Conservation (phyloP, 2,797 vertebrate genomes). For the Chiroxiphia lanceolata region DNA sequence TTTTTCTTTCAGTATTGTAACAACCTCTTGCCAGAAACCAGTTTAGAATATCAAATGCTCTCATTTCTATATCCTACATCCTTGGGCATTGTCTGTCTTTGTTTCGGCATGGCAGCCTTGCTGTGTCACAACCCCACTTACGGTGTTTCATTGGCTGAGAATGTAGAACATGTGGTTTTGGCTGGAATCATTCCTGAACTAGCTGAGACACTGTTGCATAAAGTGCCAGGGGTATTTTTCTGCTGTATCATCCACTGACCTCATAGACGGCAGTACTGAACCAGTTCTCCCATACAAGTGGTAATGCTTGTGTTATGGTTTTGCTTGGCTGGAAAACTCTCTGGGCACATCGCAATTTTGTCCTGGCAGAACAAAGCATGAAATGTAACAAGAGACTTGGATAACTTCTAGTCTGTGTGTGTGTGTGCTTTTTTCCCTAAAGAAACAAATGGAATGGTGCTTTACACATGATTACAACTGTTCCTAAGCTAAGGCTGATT, state of each 20-base stretch:
- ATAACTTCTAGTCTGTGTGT: background rate
- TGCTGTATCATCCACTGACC: constrained; percentile 53
- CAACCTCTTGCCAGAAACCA: background rate
- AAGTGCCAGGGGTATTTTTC: background rate
- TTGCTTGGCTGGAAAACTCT: background rate
- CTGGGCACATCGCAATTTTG: background rate
- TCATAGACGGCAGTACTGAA: constrained; percentile 15
- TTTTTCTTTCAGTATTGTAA: background rate
- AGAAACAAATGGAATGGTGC: background rate
- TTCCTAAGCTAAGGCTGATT: background rate
- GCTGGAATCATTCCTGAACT: background rate
- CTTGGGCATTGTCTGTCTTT: background rate
- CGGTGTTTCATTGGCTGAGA: constrained; percentile 54
- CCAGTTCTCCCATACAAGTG: background rate
- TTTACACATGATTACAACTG: background rate
- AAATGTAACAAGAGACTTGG: background rate
- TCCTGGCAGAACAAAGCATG: background rate
- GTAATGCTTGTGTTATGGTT: constrained; percentile 13
- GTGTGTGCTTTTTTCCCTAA: background rate
- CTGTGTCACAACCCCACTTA: background rate
- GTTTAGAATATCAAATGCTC: background rate
- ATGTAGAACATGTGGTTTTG: constrained; percentile 57
- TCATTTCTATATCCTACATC: background rate
- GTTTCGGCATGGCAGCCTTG: background rate
- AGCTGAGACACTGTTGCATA: constrained; percentile 24